phyloP scores from a whole-genome alignment of 2,888 invertebrate species.

The Baccha elongata region DNA sequence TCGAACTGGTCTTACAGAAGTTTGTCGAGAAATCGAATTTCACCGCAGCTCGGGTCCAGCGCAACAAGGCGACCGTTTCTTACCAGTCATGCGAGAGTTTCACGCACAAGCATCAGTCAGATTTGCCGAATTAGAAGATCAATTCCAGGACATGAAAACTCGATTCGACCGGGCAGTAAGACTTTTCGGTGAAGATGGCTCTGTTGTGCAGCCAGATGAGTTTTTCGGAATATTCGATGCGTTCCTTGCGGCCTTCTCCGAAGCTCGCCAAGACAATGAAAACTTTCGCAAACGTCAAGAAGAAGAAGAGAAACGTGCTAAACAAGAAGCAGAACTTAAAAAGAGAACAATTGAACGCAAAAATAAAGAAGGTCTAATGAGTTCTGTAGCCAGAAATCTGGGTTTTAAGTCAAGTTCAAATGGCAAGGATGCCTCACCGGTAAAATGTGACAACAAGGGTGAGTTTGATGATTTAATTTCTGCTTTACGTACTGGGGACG shows the following conservation, averaged over 20 bases:
- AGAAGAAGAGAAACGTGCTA: slow-evolving; percentile 94
- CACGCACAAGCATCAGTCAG: slow-evolving; percentile 95
- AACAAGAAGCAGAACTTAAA: slow-evolving; percentile 93
- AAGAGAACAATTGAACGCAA: slow-evolving; percentile 94
- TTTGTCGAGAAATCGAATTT: slow-evolving; percentile 94
- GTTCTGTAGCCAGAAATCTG: slow-evolving; percentile 89
- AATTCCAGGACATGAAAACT: slow-evolving; percentile 97
- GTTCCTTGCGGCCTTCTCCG: slow-evolving; percentile 91
- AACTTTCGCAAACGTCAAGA: slow-evolving; percentile 91
- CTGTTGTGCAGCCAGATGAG: slow-evolving; percentile 93
- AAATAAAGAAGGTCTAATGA: slow-evolving; percentile 89
- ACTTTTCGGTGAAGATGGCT: slow-evolving; percentile 94
- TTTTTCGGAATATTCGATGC: slow-evolving; percentile 96
- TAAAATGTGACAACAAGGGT: slow-evolving; percentile 85
- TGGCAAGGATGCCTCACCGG: slow-evolving; percentile 82
- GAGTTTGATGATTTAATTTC: slow-evolving; percentile 98
- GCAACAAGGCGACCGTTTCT: slow-evolving; percentile 90
- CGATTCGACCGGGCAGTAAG: slow-evolving; percentile 94
- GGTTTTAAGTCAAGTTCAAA: slow-evolving; percentile 84
- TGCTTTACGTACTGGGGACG: slow-evolving; percentile 95
- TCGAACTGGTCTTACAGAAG: slow-evolving; percentile 92
- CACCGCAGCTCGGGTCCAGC: slow-evolving; percentile 89
- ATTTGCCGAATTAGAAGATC: slow-evolving; percentile 95
- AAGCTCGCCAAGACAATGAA: slow-evolving; percentile 94
- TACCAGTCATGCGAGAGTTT: slow-evolving; percentile 97